Conservation (phyloP, 2,888 invertebrate genomes). For the Pherbina coryleti region DNA sequence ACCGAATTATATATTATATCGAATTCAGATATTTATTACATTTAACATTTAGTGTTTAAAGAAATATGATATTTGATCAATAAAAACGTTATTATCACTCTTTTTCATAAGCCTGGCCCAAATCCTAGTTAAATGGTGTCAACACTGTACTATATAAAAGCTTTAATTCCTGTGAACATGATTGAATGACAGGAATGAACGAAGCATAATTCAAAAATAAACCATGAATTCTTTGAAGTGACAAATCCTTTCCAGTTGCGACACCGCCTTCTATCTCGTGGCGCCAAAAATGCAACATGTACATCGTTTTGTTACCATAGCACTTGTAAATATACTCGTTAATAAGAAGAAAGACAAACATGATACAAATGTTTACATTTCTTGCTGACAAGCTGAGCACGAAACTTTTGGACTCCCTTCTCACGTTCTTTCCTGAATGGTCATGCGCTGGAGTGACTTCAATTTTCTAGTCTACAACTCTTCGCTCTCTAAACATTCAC, state of each 20-base stretch:
- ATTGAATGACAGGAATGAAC: too few species aligned
- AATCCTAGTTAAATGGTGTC: too few species aligned
- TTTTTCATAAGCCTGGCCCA: too few species aligned
- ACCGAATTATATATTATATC: too few species aligned
- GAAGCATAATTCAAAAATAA: background rate
- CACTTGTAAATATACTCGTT: slow-evolving; percentile 20
- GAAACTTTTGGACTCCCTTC: background rate
- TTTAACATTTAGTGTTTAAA: too few species aligned
- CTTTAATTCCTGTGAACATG: too few species aligned
- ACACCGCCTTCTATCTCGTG: background rate
- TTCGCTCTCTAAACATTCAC: slow-evolving; percentile 41
- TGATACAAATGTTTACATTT: background rate
- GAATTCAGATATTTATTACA: too few species aligned
- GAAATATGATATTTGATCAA: too few species aligned
- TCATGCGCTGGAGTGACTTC: slow-evolving; percentile 13
- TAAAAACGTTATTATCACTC: too few species aligned
- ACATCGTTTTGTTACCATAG: slow-evolving; percentile 5
- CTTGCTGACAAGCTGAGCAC: background rate
- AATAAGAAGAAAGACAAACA: background rate
- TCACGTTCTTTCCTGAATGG: background rate
- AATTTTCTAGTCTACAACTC: slow-evolving; percentile 27
- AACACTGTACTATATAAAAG: too few species aligned
- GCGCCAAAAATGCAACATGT: slow-evolving; percentile 29
- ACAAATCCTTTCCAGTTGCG: background rate
- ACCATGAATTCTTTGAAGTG: background rate